A percentile compares a stretch with the other conserved stretches of the same genome.
These are phyloP conservation scores for Hermaeophaga mercurialis DNA, from an alignment of 2,888 invertebrate species.

Conservation along the genomic window DNA sequence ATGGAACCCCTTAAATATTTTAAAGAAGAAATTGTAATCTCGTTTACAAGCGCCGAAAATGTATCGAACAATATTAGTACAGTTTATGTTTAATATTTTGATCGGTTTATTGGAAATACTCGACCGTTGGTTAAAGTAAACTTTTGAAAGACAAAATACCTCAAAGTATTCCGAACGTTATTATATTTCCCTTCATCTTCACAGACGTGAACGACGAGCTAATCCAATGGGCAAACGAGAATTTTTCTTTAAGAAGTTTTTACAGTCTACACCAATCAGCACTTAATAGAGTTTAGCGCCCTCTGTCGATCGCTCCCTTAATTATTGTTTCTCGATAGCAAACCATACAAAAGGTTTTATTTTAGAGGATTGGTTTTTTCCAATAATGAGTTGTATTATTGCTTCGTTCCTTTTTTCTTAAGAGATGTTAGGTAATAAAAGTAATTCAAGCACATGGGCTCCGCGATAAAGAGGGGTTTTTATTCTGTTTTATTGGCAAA, in stretches of 20 bases:
- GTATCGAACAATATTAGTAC: too few species aligned
- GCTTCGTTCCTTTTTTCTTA: not conserved
- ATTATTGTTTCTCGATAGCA: conserved; percentile 9
- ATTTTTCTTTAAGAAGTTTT: not conserved
- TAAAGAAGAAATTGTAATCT: too few species aligned
- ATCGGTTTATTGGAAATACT: too few species aligned
- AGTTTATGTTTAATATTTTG: too few species aligned
- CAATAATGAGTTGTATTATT: conserved; percentile 9
- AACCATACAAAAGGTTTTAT: conserved; percentile 9
- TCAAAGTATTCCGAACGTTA: too few species aligned
- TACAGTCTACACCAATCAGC: not conserved
- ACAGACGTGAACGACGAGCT: too few species aligned
- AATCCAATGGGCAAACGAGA: too few species aligned
- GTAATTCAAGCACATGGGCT: conserved; percentile 4
- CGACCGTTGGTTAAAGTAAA: too few species aligned
- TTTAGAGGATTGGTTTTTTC: conserved; percentile 4
- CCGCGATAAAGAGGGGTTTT: not conserved
- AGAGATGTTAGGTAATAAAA: conserved; percentile 1
- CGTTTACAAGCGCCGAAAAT: too few species aligned
- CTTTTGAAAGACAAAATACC: too few species aligned
- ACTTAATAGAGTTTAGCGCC: conserved; percentile 6
- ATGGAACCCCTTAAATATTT: not conserved
- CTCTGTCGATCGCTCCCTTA: not conserved
- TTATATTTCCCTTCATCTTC: too few species aligned
- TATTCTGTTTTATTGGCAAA: not conserved